Evolutionary conservation across 2,113 vertebrate species (phyloP), one percentile per base, ranked within the genome.

Genomic region (Theristicus caerulescens): DNA sequence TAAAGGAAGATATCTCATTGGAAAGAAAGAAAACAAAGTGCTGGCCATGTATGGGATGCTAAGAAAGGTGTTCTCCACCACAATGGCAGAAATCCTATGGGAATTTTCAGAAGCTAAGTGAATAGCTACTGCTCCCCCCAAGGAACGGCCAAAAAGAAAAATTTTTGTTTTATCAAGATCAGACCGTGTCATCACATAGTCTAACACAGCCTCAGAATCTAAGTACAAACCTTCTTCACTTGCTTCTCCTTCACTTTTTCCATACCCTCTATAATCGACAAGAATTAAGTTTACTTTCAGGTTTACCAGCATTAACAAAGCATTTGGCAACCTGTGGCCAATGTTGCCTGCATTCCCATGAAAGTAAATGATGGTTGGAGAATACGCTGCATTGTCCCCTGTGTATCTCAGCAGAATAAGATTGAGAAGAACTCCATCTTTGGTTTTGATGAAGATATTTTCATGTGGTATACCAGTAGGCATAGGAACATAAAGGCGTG

Each of bases 1-100:
- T 86, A 99, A 96, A 12, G 99, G 99, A 96, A 99, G 98, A 92
- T 99, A 98, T 3, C 99, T 99, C 99, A 99, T 99, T 8, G 99
- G 99, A 89, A 99, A 97, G 97, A 99, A 99, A 77, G 99, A 99
- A 97, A 99, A 99, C 91, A 99, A 99, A 61, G 99, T 99, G 82
- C 99, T 98, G 92, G 99, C 99, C 99, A 99, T 99, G 92, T 99
- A 99, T 2, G 99, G 99, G 98, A 99, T 99, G 96, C 99, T 99
- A 93, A 99, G 98, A 97, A 99, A 99, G 65, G 99, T 99, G 98
- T 99, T 99, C 98, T 99, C 99, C 79, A 99, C 99, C 96, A 99
- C 98, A 46, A 99, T 98, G 94, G 99, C 99, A 61, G 99, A 99
- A 91, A 99, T 99, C 59, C 99, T 98, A 89, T 99, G 99, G 89